Percentiles rank a stretch among this genome's conserved stretches.
Conservation (phyloP, 1,140 invertebrate species). For the Dendrolimus kikuchii region DNA sequence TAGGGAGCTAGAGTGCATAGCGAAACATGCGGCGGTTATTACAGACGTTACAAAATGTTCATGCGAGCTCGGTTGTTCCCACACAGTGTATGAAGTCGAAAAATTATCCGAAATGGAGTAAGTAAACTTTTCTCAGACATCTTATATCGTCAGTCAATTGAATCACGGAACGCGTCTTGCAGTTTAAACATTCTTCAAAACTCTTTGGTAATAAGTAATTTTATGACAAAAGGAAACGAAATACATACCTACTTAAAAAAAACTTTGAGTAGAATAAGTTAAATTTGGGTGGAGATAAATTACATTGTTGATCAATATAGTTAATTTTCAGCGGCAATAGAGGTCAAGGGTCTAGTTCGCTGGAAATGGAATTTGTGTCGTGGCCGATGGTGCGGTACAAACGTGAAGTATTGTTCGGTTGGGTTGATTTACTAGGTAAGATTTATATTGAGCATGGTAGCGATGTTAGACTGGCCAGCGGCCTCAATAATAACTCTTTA, state of each 20-base stretch:
- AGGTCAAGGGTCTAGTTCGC: slow-evolving; percentile 27
- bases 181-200: too few species aligned
- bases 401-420: slow-evolving; percentile 83
- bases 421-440: slow-evolving; percentile 81
- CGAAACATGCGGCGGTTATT: slow-evolving; percentile 70
- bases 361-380: slow-evolving; percentile 76
- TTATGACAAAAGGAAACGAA: too few species aligned
- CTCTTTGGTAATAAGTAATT: too few species aligned
- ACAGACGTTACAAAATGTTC: slow-evolving; percentile 74
- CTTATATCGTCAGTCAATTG: too few species aligned
- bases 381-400: slow-evolving; percentile 84
- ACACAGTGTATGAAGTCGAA: slow-evolving; percentile 82
- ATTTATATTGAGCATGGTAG: background rate
- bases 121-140: slow-evolving; percentile 13
- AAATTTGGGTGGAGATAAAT: too few species aligned
- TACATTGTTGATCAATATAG: too few species aligned
- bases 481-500: too few species aligned
- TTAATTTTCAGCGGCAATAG: slow-evolving; percentile 5
- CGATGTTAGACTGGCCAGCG: too few species aligned
- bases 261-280: too few species aligned
- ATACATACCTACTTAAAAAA: too few species aligned
- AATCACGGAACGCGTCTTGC: too few species aligned
- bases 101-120: slow-evolving; percentile 76
- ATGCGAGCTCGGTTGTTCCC: slow-evolving; percentile 80
- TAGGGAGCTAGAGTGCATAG: slow-evolving; percentile 74